Evolutionary conservation across 2,888 invertebrate genomes (phyloP).

Genomic region (Taenaris catops): DNA sequence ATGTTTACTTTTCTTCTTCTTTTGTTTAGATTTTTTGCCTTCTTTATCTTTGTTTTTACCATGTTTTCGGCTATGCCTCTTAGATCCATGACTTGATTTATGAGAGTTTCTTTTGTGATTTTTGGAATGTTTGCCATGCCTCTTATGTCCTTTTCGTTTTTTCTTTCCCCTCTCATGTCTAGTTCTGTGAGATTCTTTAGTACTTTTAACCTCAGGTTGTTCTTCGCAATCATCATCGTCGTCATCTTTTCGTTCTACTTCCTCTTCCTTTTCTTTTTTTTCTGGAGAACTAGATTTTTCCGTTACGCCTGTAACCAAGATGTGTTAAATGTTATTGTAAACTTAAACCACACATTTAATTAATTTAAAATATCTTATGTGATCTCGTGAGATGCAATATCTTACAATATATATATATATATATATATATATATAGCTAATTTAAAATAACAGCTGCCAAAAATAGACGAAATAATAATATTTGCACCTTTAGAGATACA

Average conservation of each 20-base stretch:
- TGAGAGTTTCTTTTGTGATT: slow-evolving; percentile 56
- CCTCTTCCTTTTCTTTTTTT: slow-evolving; percentile 2
- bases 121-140: slow-evolving; percentile 71
- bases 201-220: slow-evolving; percentile 35
- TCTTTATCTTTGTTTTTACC: slow-evolving; percentile 61
- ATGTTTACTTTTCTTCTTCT: slow-evolving; percentile 66
- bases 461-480: too few relatives aligned
- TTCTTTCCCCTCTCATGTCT: slow-evolving; percentile 62
- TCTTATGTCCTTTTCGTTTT: slow-evolving; percentile 66
- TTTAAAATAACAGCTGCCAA: too few relatives aligned
- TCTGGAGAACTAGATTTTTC: slow-evolving; percentile 48
- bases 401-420: neutral
- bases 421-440: too few relatives aligned
- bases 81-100: slow-evolving; percentile 45
- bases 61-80: slow-evolving; percentile 55
- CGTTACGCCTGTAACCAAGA: slow-evolving; percentile 43
- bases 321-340: neutral
- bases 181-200: slow-evolving; percentile 62
- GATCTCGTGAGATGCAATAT: too few relatives aligned
- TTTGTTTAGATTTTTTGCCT: slow-evolving; percentile 68
- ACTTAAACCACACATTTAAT: neutral
- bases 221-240: slow-evolving; percentile 24
- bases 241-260: slow-evolving; percentile 9
- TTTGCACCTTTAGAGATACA: too few relatives aligned
- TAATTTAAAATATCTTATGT: neutral